A percentile compares a stretch with the other conserved stretches of the same genome.
phyloP scores from a whole-genome alignment of 2,113 vertebrate genomes.

The Eptatretus burgeri region DNA sequence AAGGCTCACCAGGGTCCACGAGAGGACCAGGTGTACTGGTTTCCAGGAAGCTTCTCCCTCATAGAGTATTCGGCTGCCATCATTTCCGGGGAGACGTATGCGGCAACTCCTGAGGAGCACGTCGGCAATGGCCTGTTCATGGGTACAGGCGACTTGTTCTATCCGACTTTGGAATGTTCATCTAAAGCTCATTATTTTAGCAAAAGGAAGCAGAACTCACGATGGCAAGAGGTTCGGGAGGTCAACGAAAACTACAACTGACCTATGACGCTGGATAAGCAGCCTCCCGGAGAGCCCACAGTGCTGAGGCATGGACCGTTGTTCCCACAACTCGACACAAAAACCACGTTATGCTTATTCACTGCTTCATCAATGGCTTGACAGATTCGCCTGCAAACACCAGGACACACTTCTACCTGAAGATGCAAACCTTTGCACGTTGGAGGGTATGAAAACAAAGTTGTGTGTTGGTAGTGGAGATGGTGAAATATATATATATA shows the following conservation, averaged over 20 bases:
- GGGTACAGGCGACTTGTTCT: too few species aligned
- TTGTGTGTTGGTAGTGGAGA: too few species aligned
- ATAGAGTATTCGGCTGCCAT: conserved; percentile 95
- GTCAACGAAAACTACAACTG: conserved; percentile 8
- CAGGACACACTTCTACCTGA: conserved; percentile 8
- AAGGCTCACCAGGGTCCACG: conserved; percentile 40
- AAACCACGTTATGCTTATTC: conserved; percentile 80
- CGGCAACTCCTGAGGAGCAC: conserved; percentile 43
- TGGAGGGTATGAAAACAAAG: neutral
- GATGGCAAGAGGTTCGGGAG: too few species aligned
- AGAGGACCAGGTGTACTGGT: conserved; percentile 96
- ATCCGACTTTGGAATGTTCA: too few species aligned
- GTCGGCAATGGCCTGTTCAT: too few species aligned
- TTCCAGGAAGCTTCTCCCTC: conserved; percentile 76
- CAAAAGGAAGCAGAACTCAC: too few species aligned
- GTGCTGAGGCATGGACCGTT: conserved; percentile 90
- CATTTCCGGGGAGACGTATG: conserved; percentile 94
- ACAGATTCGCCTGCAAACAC: conserved; percentile 52
- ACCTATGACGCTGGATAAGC: conserved; percentile 78
- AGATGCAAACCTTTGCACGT: too few species aligned
- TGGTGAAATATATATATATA: too few species aligned
- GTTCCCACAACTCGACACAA: conserved; percentile 85
- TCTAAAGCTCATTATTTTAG: too few species aligned
- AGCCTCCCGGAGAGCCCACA: conserved; percentile 84
- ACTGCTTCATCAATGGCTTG: conserved; percentile 86